Percentiles rank a stretch among this genome's conserved stretches.
phyloP scores from a whole-genome alignment of 2,797 vertebrate species.

The Sebastes hopkinsi region DNA sequence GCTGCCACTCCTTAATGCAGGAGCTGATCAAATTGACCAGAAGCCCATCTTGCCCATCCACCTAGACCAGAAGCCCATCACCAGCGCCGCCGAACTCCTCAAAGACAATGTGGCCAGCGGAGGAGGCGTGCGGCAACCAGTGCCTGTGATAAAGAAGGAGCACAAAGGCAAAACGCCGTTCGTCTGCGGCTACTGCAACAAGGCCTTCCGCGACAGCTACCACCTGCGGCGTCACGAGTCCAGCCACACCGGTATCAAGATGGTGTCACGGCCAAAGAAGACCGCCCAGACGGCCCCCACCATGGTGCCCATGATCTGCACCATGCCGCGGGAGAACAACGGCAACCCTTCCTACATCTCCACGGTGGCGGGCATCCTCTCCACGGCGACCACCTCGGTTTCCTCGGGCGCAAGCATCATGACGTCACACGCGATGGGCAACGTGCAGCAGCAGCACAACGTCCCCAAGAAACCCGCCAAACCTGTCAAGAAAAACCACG shows the following conservation, averaged over 20 bases:
- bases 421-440: conserved; percentile 77
- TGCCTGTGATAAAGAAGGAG: conserved; percentile 94
- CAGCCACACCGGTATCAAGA: conserved; percentile 98
- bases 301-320: conserved; percentile 96
- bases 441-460: conserved; percentile 76
- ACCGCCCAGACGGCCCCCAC: conserved; percentile 86
- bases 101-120: conserved; percentile 89
- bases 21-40: conserved; percentile 93
- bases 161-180: conserved; percentile 97
- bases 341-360: conserved; percentile 91
- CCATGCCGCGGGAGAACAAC: conserved; percentile 92
- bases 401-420: conserved; percentile 85
- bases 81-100: conserved; percentile 89
- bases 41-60: conserved; percentile 97
- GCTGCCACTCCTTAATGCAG: conserved; percentile 95
- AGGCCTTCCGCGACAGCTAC: conserved; percentile 99
- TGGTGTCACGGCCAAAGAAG: conserved; percentile 98
- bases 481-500: conserved; percentile 98
- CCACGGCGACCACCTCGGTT: conserved; percentile 93
- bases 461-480: conserved; percentile 94
- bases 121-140: conserved; percentile 65
- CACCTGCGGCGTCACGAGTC: conserved; percentile 98
- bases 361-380: conserved; percentile 94
- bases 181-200: conserved; percentile 98
- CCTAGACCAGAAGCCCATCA: conserved; percentile 94